Percentiles rank a stretch among this genome's conserved stretches.
These are phyloP conservation scores for Tolypeutes matacus DNA, from an alignment of 2,797 vertebrate genomes.

Conservation along the genomic window DNA sequence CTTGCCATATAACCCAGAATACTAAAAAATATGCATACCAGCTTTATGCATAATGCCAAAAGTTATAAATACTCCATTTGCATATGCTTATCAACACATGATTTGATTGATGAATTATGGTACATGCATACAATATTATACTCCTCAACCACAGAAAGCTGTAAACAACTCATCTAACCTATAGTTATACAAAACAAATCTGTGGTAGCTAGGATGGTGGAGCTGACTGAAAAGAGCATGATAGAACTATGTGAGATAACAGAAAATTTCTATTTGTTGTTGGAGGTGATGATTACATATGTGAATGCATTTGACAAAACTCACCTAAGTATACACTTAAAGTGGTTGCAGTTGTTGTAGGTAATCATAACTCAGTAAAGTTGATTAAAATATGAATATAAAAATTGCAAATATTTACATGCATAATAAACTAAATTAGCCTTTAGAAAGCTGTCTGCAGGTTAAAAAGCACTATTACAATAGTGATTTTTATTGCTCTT, in stretches of 20 bases:
- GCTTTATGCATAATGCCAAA: conserved; percentile 7
- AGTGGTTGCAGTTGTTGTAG: neutral
- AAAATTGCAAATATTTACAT: neutral
- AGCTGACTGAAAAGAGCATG: neutral
- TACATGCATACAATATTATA: neutral
- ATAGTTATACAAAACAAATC: neutral
- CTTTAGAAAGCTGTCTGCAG: neutral
- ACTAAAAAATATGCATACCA: neutral
- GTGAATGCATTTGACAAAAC: neutral
- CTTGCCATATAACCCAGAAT: neutral
- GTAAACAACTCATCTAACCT: neutral
- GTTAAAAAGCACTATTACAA: neutral
- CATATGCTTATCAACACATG: neutral
- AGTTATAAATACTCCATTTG: neutral
- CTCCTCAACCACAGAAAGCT: neutral
- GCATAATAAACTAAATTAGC: neutral
- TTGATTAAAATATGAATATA: neutral
- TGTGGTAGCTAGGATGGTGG: neutral
- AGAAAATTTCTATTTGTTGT: neutral
- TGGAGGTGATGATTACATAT: neutral
- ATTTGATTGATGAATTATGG: neutral
- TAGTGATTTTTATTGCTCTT: neutral
- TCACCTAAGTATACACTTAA: neutral
- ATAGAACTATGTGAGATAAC: neutral
- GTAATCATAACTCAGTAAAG: neutral